These are phyloP conservation scores for Scalopus aquaticus DNA, from an alignment of 2,113 vertebrate species.

Conservation along the genomic window DNA sequence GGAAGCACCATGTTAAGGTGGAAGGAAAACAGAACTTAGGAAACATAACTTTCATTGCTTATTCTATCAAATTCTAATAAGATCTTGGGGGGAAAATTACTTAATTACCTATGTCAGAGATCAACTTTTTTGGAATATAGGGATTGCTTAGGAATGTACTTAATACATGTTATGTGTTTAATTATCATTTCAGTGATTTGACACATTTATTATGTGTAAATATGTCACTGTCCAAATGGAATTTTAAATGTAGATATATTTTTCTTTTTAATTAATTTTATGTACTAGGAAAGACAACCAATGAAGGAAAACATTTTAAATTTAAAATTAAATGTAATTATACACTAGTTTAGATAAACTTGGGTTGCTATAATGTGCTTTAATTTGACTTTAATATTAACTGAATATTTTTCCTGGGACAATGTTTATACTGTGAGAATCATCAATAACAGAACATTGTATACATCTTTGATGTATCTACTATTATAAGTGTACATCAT, in stretches of 20 bases:
- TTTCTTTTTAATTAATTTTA: neutral
- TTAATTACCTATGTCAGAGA: neutral
- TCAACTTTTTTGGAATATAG: neutral
- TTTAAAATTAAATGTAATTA: slow-evolving; percentile 14
- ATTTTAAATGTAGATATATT: slow-evolving; percentile 1
- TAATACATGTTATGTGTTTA: neutral
- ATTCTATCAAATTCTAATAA: neutral
- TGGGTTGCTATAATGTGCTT: neutral
- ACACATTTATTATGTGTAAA: neutral
- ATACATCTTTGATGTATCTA: neutral
- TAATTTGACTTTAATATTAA: neutral
- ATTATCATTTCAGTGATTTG: neutral
- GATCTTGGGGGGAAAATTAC: neutral
- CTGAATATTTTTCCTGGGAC: neutral
- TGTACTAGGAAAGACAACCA: neutral
- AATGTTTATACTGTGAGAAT: neutral
- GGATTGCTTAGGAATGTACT: neutral
- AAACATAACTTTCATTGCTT: slow-evolving; percentile 18
- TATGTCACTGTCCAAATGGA: neutral
- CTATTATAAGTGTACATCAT: neutral
- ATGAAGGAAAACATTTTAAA: neutral
- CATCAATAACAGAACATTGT: neutral
- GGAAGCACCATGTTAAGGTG: neutral
- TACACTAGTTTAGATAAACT: neutral
- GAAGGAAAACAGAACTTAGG: neutral